Base-by-base conservation (phyloP, 2,888 invertebrate genomes). In the Pristionchus japonicus region DNA sequence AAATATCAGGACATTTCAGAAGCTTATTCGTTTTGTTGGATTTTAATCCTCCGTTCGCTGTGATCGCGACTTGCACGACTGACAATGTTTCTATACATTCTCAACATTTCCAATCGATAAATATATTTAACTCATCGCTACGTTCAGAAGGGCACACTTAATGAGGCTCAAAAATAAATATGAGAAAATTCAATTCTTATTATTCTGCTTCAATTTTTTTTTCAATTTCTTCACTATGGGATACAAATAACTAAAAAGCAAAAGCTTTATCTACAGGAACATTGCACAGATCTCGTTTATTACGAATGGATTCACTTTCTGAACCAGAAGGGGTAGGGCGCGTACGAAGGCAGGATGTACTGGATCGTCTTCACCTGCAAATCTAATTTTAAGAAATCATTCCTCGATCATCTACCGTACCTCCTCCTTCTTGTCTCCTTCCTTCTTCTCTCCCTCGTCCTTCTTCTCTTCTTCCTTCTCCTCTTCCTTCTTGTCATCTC, bases 401-500 rank as follows among this genome's bases (percentile, higher is more conserved):
- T 77, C 20, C 27, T 20, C 77, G 27, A 77, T 43, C 27, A 6
- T 3, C 83, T 34, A 37, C 57, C 52, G 49, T 83, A 34, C 83
- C 83, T 83, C 85, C 27, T 85, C 64, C 85, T 85, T 43, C 64
- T 64, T 64, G 3, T 85, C 64, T 3, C 40, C 64, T 0, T 64
- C 64, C 31, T 64, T 85, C 64, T 85, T 64, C 6, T 64, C 85
- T 43, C 64, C 49, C 40, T 85, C 64, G n/a, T 61, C 64, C 37
- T 84, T 52, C 40, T 61, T 84, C 57, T 37, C 47, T n/a, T 57
- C 37, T 13, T 83, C 83, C 37, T 61, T 61, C 61, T 40, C 31
- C 17, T 64, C 85, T 17, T 85, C 85, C 64, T 64, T 85, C 85
- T 64, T 85, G 27, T 64, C 85, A 1, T 61, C 85, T 61, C 64